Percentiles rank a stretch among this genome's conserved stretches.
phyloP scores from a whole-genome alignment of 92 coral and sea anemone species.

The Bergia puertoricense region DNA sequence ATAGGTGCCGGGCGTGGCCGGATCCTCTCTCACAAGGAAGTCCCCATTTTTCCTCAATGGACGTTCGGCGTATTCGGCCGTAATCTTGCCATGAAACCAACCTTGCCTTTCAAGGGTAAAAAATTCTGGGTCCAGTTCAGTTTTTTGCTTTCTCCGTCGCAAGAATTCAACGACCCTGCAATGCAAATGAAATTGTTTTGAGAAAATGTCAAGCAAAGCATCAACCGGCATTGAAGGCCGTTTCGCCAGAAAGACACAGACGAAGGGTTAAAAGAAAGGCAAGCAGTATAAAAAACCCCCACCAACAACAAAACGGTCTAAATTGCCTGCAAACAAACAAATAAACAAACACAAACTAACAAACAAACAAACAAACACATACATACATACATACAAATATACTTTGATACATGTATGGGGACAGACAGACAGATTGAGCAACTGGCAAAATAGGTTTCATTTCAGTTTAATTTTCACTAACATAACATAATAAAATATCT shows the following conservation, averaged over 20 bases:
- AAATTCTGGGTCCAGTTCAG: conserved; percentile 41
- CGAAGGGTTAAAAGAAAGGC: background rate
- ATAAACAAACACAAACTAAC: too few species aligned
- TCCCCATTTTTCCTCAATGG: conserved; percentile 82
- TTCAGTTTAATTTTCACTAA: background rate
- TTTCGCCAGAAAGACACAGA: background rate
- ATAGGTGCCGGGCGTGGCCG: conserved; percentile 94
- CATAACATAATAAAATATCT: background rate
- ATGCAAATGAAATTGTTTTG: background rate
- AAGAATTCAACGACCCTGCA: conserved; percentile 78
- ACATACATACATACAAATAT: too few species aligned
- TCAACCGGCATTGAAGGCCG: background rate
- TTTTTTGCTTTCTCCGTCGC: conserved; percentile 53
- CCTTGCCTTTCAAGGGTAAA: conserved; percentile 83
- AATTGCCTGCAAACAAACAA: background rate
- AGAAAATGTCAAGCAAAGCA: background rate
- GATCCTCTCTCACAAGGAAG: conserved; percentile 97
- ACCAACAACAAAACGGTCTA: background rate
- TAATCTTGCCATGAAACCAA: conserved; percentile 98
- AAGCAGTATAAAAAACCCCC: background rate
- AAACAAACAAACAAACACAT: too few species aligned
- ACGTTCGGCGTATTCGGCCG: conserved; percentile 93
- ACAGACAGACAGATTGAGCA: too few species aligned
- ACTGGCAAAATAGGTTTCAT: too few species aligned
- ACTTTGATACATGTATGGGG: too few species aligned